These are phyloP conservation scores for Mormyrops boulengeri DNA, from an alignment of 2,797 vertebrate species.

Conservation along the genomic window DNA sequence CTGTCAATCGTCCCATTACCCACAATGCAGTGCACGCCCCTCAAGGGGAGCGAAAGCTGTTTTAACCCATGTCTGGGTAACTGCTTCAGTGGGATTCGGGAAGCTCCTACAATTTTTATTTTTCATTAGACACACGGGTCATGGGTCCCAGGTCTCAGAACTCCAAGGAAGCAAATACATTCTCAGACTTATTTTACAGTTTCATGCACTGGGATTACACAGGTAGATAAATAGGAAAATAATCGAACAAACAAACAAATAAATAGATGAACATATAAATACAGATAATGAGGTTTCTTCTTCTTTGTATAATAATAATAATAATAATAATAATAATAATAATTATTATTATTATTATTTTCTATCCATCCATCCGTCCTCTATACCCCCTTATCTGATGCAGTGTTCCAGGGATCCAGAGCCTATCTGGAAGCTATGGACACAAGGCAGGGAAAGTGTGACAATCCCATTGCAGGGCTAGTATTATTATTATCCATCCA, in stretches of 20 bases:
- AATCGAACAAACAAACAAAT: background rate
- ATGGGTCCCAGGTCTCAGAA: background rate
- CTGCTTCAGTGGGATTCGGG: background rate
- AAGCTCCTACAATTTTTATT: background rate
- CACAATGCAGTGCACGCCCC: background rate
- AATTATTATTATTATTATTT: background rate
- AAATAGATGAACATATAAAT: background rate
- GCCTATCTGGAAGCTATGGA: background rate
- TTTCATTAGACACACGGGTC: background rate
- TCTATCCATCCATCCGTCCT: background rate
- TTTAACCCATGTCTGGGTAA: background rate
- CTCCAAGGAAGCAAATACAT: background rate
- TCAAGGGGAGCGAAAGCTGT: background rate
- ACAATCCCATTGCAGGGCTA: background rate
- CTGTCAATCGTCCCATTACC: constrained; percentile 21
- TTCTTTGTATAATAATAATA: background rate
- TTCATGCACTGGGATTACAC: background rate
- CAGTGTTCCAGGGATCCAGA: background rate
- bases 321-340: background rate
- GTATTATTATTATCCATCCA: background rate
- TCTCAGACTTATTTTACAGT: background rate
- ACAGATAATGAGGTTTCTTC: background rate
- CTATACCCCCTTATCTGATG: background rate
- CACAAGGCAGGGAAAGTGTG: background rate
- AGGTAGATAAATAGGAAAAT: background rate